These are phyloP conservation scores for Rhinatrema bivittatum DNA, from an alignment of 2,797 vertebrate species.

Conservation along the genomic window DNA sequence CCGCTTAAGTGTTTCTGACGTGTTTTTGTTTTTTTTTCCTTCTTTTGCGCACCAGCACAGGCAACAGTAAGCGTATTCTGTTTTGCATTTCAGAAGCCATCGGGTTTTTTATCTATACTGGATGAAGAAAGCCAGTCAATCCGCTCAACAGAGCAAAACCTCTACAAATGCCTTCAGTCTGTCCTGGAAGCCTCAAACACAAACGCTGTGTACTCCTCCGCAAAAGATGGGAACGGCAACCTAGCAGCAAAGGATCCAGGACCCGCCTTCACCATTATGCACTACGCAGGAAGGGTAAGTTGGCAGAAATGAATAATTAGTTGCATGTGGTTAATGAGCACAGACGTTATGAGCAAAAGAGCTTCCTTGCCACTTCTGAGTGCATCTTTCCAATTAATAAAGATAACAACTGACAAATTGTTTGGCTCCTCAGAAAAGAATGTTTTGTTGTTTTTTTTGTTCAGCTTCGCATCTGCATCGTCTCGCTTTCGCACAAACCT, in stretches of 20 bases:
- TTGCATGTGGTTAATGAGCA: not conserved
- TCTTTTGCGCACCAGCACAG: no score
- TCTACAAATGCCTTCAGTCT: conserved; percentile 76
- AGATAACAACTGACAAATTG: no score
- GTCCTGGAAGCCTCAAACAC: conserved; percentile 68
- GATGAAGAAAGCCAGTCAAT: conserved; percentile 85
- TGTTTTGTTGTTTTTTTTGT: no score
- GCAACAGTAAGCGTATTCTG: no score
- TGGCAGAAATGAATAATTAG: not conserved
- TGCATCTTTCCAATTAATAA: not conserved
- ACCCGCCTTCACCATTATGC: conserved; percentile 75
- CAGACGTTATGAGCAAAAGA: not conserved
- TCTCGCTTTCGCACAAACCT: no score
- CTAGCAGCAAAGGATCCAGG: conserved; percentile 78
- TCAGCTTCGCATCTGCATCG: no score
- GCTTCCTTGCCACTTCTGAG: not conserved
- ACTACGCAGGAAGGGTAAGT: conserved; percentile 83
- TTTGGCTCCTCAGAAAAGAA: no score
- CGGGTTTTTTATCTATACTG: conserved; percentile 78
- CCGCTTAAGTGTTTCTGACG: no score
- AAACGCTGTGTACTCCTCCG: conserved; percentile 67
- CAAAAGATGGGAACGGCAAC: conserved; percentile 90
- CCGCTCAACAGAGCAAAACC: conserved; percentile 69
- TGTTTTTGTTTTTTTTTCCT: no score
- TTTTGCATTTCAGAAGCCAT: conserved; percentile 71